phyloP scores from a whole-genome alignment of 2,113 vertebrate species.

The Muntiacus muntjak region DNA sequence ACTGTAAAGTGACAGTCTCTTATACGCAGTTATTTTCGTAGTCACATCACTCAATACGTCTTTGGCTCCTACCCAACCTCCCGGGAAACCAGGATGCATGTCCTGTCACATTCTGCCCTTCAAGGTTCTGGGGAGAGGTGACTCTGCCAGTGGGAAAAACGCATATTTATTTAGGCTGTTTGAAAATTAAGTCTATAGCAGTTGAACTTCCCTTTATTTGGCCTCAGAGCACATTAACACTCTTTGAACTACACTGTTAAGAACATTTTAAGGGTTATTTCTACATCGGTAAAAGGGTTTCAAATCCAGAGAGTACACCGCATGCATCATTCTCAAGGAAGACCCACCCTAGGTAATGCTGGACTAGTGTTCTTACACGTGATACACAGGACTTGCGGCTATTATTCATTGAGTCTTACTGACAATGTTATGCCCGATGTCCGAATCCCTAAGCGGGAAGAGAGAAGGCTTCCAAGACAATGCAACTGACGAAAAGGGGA shows the following conservation, averaged over 20 bases:
- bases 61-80: neutral
- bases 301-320: neutral
- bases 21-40: neutral
- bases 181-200: constrained; percentile 49
- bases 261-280: constrained; percentile 46
- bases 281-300: constrained; percentile 30
- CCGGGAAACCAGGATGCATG: neutral
- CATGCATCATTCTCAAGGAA: neutral
- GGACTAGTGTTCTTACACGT: neutral
- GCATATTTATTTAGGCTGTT: constrained; percentile 46
- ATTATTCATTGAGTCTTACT: neutral
- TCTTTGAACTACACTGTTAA: constrained; percentile 27
- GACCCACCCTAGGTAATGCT: neutral
- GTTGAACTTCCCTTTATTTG: constrained; percentile 35
- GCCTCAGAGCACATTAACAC: constrained; percentile 25
- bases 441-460: too few species aligned
- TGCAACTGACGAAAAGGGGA: too few species aligned
- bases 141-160: neutral
- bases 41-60: neutral
- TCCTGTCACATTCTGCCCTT: neutral
- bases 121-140: neutral
- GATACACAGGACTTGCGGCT: neutral
- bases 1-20: neutral
- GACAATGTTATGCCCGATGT: too few species aligned
- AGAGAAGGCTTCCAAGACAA: too few species aligned